phyloP scores from a whole-genome alignment of 2,113 vertebrate genomes.

The Hylia prasina region DNA sequence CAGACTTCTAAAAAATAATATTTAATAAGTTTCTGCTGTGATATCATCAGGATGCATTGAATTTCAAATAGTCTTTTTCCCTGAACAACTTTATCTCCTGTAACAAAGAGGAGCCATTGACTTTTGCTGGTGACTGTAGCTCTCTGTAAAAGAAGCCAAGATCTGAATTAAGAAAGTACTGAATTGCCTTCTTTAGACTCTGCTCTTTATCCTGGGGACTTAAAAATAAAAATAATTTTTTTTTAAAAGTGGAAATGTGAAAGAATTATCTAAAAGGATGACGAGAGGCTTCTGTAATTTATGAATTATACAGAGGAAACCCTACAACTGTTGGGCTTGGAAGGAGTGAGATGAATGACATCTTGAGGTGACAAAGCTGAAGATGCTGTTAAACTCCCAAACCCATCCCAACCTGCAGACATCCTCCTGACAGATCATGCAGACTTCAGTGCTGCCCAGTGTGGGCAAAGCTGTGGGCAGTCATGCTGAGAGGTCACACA shows the following conservation, averaged over 20 bases:
- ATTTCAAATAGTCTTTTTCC: background rate
- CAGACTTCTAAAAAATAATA: background rate
- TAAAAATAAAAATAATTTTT: background rate
- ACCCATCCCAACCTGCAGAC: background rate
- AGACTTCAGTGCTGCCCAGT: background rate
- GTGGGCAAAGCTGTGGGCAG: background rate
- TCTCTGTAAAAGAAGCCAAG: background rate
- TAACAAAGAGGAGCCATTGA: background rate
- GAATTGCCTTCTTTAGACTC: background rate
- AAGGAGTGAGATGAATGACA: background rate
- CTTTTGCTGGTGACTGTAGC: background rate
- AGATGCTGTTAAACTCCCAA: background rate
- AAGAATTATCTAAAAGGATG: background rate
- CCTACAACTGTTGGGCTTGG: background rate
- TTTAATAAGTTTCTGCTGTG: background rate
- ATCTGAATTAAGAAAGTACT: background rate
- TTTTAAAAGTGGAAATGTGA: background rate
- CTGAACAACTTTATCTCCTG: background rate
- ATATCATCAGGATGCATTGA: background rate
- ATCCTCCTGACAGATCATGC: rapidly evolving
- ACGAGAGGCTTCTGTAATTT: background rate
- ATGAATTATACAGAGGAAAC: background rate
- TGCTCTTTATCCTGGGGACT: background rate
- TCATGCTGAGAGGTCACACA: background rate
- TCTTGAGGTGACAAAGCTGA: background rate